Percentiles rank a stretch among this genome's conserved stretches.
These are phyloP conservation scores for Ifrita kowaldi DNA, from an alignment of 2,113 vertebrate species.

Conservation along the genomic window DNA sequence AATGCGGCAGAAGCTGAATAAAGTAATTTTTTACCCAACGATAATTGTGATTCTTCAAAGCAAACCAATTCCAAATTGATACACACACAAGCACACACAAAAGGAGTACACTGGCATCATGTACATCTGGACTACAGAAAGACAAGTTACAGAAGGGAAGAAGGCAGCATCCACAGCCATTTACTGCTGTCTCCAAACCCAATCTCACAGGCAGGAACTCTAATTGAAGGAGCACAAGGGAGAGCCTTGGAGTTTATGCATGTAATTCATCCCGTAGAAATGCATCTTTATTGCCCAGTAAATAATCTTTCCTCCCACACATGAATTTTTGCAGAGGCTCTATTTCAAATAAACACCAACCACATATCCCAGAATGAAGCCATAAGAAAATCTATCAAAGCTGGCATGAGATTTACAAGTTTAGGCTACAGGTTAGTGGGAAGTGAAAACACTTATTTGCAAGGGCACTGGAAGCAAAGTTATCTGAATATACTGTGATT, in stretches of 20 bases:
- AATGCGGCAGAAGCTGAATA: background rate
- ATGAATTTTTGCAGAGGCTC: background rate
- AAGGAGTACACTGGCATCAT: background rate
- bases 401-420: background rate
- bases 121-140: background rate
- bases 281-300: background rate
- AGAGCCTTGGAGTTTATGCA: background rate
- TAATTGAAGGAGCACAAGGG: background rate
- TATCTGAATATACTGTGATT: background rate
- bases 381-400: background rate
- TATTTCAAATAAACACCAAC: background rate
- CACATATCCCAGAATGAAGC: background rate
- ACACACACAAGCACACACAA: background rate
- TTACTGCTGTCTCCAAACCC: background rate
- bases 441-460: background rate
- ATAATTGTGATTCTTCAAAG: background rate
- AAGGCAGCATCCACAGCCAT: background rate
- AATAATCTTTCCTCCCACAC: background rate
- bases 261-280: background rate
- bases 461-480: background rate
- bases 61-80: background rate
- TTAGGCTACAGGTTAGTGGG: background rate
- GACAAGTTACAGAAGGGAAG: background rate
- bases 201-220: background rate
- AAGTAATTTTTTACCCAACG: background rate